Evolutionary conservation across 2,113 vertebrate genomes (phyloP), one percentile per base, ranked within the genome.

Genomic region (Cyrtonyx montezumae): DNA sequence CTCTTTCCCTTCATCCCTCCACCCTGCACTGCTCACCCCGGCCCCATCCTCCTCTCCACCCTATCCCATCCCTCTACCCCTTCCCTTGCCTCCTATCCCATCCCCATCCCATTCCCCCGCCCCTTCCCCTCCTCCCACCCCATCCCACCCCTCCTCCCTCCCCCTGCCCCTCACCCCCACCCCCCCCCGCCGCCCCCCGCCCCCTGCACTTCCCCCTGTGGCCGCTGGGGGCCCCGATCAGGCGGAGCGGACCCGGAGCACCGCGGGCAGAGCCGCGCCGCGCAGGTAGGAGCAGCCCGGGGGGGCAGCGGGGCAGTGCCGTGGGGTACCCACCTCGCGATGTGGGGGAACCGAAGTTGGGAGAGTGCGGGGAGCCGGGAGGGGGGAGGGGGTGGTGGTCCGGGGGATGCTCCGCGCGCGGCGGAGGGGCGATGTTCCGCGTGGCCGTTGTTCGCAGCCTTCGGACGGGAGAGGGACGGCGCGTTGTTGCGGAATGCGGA

Each of bases 211-310:
- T 42, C 85, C 85, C 13, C 70, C 80, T 75, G 48, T 25, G 77
- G 61, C 93, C 96, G 86, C 88, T 95, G 71, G 65, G 90, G 91
- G 63, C 92, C 58, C 45, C 40, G 46, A 43, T 32, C 58, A 6
- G 48, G 37, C 56, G 75, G 66, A 80, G 61, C 85, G 82, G 62
- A 62, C 75, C 79, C 79, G 67, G 56, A 90, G 66, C 78, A 32
- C 82, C 63, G 46, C 30, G 73, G 82, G 77, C 66, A 75, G 66
- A 71, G 49, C 79, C 69, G 77, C 62, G 90, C 70, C 71, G 94
- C 88, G 84, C 94, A 95, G 96, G 96, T 96, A 96, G 88, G 95
- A 88, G 79, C 83, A 18, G n/a, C 76, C 71, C 73, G 19, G 55
- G 20, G 40, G 30, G 45, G 23, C 18, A 32, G 56, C 11, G 32